These are phyloP conservation scores for Acanthosepion pharaonis DNA, from an alignment of 2,888 invertebrate species.

Conservation along the genomic window DNA sequence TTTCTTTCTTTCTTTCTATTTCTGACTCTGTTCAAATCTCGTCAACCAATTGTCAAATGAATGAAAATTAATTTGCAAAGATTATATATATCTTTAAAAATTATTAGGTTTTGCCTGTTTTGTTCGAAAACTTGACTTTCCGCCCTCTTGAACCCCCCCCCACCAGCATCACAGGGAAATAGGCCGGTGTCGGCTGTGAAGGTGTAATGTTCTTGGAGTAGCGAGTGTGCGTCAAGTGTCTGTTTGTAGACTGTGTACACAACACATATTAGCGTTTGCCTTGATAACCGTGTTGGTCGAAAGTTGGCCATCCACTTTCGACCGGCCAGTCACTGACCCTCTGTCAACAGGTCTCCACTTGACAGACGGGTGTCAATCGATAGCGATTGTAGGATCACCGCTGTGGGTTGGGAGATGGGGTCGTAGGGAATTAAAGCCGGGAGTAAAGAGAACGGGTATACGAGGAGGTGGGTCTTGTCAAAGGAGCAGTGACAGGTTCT, in stretches of 20 bases:
- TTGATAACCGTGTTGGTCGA: not conserved
- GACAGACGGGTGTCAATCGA: not conserved
- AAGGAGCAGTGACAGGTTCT: not conserved
- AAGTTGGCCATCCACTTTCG: slow-evolving; percentile 20
- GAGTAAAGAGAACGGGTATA: not conserved
- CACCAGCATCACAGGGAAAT: too few relatives aligned
- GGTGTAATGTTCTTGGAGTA: not conserved
- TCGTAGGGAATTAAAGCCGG: not conserved
- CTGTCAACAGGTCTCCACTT: slow-evolving; percentile 7
- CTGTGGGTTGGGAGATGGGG: not conserved
- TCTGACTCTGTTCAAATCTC: too few relatives aligned
- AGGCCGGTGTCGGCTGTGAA: too few relatives aligned
- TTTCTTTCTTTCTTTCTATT: too few relatives aligned
- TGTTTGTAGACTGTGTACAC: slow-evolving; percentile 10
- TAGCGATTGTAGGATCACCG: not conserved
- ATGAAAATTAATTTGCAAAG: too few relatives aligned
- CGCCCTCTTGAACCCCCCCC: too few relatives aligned
- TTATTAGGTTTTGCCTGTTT: too few relatives aligned
- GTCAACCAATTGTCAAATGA: too few relatives aligned
- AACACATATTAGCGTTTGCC: slow-evolving; percentile 20
- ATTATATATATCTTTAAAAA: too few relatives aligned
- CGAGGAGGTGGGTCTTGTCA: not conserved
- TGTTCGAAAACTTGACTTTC: too few relatives aligned
- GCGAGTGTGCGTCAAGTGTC: slow-evolving; percentile 21
- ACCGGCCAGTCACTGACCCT: slow-evolving; percentile 17